phyloP scores from a whole-genome alignment of 2,797 vertebrate species.

The Galagoides demidoff region DNA sequence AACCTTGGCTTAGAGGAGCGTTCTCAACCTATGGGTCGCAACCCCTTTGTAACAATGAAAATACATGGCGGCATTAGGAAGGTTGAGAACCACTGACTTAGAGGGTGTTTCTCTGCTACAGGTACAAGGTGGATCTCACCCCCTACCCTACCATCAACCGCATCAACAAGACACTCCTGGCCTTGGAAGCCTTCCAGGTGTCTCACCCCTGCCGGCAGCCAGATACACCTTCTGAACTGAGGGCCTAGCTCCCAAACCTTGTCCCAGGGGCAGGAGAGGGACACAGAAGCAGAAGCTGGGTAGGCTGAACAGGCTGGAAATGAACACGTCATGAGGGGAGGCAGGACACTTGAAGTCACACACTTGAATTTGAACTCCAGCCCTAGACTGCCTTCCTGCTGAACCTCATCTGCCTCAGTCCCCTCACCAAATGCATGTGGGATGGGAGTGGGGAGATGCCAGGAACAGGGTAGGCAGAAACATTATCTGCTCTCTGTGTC shows the following conservation, averaged over 20 bases:
- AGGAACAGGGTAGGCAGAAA: not conserved
- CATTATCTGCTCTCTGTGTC: not conserved
- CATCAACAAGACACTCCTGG: constrained; percentile 92
- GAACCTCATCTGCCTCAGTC: not conserved
- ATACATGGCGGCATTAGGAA: too few relatives aligned
- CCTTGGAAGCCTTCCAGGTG: constrained; percentile 93
- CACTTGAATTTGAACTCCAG: not conserved
- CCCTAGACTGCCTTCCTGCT: not conserved
- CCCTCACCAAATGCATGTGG: constrained; percentile 69
- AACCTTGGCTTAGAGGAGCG: not conserved
- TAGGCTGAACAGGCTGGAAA: not conserved
- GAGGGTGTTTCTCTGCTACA: constrained; percentile 80
- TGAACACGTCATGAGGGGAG: constrained; percentile 85
- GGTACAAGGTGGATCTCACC: constrained; percentile 94
- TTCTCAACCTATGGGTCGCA: too few relatives aligned
- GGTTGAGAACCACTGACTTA: not conserved
- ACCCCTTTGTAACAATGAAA: too few relatives aligned
- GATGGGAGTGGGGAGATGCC: not conserved
- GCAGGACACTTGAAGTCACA: not conserved
- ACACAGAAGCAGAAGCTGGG: not conserved
- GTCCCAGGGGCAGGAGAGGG: not conserved
- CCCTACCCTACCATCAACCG: constrained; percentile 92
- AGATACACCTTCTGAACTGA: constrained; percentile 93
- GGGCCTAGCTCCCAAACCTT: constrained; percentile 80
- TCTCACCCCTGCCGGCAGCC: constrained; percentile 95